These are phyloP conservation scores for Pollenia labialis DNA, from an alignment of 2,888 invertebrate genomes.

Conservation along the genomic window DNA sequence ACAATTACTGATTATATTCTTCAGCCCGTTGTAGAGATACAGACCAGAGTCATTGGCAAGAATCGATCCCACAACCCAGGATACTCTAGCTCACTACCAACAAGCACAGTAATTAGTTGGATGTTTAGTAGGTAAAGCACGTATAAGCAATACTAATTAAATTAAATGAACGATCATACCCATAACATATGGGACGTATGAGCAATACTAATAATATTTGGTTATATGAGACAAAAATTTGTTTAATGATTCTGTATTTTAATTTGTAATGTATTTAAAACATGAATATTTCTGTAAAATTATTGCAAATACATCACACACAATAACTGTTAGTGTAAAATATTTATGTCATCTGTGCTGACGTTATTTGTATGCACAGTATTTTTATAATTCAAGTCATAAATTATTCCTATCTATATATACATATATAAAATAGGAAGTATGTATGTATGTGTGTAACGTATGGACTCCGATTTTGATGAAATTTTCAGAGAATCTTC, in stretches of 20 bases:
- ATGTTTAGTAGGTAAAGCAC: not conserved
- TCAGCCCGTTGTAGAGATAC: too few species aligned
- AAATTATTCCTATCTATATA: conserved; percentile 63
- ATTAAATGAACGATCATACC: not conserved
- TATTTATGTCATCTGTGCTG: conserved; percentile 50
- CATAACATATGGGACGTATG: not conserved
- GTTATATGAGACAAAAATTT: not conserved
- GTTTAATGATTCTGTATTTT: not conserved
- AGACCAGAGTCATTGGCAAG: too few species aligned
- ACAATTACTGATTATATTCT: too few species aligned
- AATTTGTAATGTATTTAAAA: not conserved
- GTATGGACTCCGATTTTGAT: too few species aligned
- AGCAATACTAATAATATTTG: conserved; percentile 12
- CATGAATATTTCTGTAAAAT: conserved; percentile 6
- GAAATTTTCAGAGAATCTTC: too few species aligned
- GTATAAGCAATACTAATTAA: conserved; percentile 16
- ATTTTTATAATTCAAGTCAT: conserved; percentile 57
- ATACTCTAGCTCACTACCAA: too few species aligned
- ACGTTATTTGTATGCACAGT: conserved; percentile 53
- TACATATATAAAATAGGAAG: too few species aligned
- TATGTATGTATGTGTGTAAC: too few species aligned
- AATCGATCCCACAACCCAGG: too few species aligned
- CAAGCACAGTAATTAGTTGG: too few species aligned
- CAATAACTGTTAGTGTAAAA: not conserved
- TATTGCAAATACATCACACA: not conserved